phyloP scores from a whole-genome alignment of 2,113 vertebrate species.

The Gyps fulvus region DNA sequence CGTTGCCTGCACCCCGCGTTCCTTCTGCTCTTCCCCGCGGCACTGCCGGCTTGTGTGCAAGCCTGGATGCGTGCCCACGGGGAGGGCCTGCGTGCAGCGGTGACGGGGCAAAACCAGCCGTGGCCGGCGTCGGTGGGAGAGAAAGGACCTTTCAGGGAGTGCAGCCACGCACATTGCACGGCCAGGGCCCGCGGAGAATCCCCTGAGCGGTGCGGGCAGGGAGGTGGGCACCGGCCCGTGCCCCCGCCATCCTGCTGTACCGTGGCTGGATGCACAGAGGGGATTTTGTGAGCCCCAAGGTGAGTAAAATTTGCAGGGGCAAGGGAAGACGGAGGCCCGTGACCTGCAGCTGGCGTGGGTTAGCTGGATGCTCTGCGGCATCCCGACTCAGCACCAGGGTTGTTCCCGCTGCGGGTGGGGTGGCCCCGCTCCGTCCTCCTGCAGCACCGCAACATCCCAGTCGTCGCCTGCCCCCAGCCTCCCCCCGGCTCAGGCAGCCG shows the following conservation, averaged over 20 bases:
- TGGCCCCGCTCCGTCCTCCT: background rate
- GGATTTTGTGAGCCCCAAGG: background rate
- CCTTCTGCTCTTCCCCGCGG: fast-evolving
- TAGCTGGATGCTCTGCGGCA: background rate
- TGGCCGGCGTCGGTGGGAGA: background rate
- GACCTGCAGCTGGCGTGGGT: background rate
- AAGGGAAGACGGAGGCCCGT: background rate
- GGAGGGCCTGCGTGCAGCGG: background rate
- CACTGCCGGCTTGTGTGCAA: background rate
- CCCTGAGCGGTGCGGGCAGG: fast-evolving
- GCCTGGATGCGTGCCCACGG: fast-evolving
- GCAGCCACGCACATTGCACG: background rate
- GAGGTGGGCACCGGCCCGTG: background rate
- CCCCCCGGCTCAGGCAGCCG: background rate
- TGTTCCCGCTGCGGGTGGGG: fast-evolving
- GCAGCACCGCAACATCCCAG: fast-evolving
- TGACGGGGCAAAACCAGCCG: background rate
- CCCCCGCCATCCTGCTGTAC: background rate
- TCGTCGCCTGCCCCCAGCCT: background rate
- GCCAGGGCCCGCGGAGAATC: background rate
- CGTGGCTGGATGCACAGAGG: background rate
- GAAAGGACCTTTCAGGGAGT: conserved; percentile 23
- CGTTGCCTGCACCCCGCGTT: fast-evolving
- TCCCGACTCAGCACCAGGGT: fast-evolving
- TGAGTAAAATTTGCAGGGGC: too few relatives aligned